phyloP scores from a whole-genome alignment of 2,797 vertebrate species.

The Crypturellus tataupa region DNA sequence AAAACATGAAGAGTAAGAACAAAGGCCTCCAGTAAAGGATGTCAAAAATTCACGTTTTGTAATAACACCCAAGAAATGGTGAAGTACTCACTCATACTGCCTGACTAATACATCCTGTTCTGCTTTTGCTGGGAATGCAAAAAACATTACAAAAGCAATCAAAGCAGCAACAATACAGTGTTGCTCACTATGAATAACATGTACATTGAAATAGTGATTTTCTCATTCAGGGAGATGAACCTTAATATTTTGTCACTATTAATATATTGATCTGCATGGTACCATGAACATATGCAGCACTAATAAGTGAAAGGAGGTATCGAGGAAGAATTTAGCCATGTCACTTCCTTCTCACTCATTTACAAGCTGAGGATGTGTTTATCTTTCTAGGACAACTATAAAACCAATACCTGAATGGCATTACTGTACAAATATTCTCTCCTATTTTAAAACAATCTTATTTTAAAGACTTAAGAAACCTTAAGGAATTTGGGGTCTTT shows the following conservation, averaged over 20 bases:
- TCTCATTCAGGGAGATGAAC: conserved; percentile 40
- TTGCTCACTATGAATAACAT: conserved; percentile 54
- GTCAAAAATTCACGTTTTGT: conserved; percentile 58
- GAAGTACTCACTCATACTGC: conserved; percentile 50
- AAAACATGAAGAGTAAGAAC: conserved; percentile 1
- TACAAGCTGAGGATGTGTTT: not conserved
- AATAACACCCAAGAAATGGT: conserved; percentile 22
- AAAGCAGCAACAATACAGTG: conserved; percentile 9
- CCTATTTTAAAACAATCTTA: not conserved
- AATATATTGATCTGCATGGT: not conserved
- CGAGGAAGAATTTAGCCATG: not conserved
- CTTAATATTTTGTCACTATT: conserved; percentile 12
- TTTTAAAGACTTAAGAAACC: not conserved
- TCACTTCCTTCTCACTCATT: not conserved
- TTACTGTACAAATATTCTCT: not conserved
- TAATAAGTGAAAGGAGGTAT: not conserved
- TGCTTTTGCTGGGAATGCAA: conserved; percentile 36
- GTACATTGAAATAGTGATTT: conserved; percentile 66
- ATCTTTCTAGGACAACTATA: not conserved
- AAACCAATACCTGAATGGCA: not conserved
- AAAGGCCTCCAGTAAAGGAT: conserved; percentile 27
- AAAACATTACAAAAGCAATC: conserved; percentile 62
- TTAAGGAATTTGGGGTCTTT: not conserved
- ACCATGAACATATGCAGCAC: not conserved
- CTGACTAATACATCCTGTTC: conserved; percentile 50